These are phyloP conservation scores for Pontoporia blainvillei DNA, from an alignment of 2,113 vertebrate species.

Conservation along the genomic window DNA sequence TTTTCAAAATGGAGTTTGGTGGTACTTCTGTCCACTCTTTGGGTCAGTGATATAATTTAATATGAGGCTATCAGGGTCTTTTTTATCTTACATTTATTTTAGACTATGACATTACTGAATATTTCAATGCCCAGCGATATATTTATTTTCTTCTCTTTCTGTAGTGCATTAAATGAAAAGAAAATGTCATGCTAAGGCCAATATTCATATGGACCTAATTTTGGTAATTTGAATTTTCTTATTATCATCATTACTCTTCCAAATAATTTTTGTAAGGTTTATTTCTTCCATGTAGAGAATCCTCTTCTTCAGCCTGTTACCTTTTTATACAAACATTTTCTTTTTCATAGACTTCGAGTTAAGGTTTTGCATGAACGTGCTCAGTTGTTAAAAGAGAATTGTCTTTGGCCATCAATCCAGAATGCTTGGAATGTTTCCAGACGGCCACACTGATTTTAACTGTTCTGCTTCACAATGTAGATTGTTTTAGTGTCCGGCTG, in stretches of 20 bases:
- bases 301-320: not conserved
- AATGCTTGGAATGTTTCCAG: not conserved
- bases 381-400: not conserved
- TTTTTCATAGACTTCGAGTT: not conserved
- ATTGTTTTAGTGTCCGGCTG: not conserved
- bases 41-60: not conserved
- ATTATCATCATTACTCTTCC: not conserved
- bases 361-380: not conserved
- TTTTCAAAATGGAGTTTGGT: not conserved
- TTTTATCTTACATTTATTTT: not conserved
- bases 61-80: not conserved
- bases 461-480: not conserved
- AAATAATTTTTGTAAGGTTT: not conserved
- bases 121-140: not conserved
- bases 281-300: not conserved
- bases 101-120: not conserved
- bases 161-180: not conserved
- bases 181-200: not conserved
- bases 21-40: not conserved
- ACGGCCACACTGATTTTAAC: not conserved
- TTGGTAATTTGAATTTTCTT: not conserved
- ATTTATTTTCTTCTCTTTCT: not conserved
- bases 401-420: not conserved
- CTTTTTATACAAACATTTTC: not conserved
- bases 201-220: not conserved